A percentile compares a stretch with the other conserved stretches of the same genome.
Evolutionary conservation across 2,888 invertebrate species (phyloP).

Genomic region (Epinotia demarniana): DNA sequence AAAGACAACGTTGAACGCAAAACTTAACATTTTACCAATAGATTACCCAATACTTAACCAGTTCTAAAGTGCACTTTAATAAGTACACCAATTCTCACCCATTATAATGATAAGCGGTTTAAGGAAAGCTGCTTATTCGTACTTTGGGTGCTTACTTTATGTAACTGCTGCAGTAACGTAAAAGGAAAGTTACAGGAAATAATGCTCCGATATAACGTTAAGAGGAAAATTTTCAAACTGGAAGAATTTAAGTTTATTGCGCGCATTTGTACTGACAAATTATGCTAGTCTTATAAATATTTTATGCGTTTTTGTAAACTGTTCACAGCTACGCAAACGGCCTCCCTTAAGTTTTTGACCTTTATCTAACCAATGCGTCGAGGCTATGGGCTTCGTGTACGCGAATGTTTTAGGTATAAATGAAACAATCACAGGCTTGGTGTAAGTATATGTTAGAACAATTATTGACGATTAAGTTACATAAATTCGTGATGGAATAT

Average conservation of each 20-base stretch:
- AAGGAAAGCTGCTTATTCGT: conserved; percentile 40
- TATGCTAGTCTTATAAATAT: no score
- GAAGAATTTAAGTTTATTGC: background rate
- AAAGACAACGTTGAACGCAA: conserved; percentile 8
- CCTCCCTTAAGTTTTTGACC: no score
- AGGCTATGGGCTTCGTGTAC: no score
- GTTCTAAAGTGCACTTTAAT: conserved; percentile 39
- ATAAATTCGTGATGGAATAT: no score
- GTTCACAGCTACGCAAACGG: no score
- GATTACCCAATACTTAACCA: conserved; percentile 38
- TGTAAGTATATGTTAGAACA: no score
- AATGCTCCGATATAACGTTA: background rate
- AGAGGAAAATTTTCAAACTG: background rate
- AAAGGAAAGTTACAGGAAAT: conserved; percentile 36
- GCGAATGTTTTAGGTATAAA: no score
- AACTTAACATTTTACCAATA: conserved; percentile 19
- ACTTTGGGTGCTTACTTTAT: conserved; percentile 27
- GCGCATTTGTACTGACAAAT: no score
- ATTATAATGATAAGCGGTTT: conserved; percentile 43
- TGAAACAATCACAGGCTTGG: no score
- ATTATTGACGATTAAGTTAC: no score
- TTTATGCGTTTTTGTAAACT: no score
- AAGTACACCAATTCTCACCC: conserved; percentile 40
- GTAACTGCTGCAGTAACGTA: conserved; percentile 19
- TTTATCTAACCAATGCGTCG: no score